Base-by-base conservation (phyloP, 2,797 vertebrate genomes). In the Petrocephalus sullivani region DNA sequence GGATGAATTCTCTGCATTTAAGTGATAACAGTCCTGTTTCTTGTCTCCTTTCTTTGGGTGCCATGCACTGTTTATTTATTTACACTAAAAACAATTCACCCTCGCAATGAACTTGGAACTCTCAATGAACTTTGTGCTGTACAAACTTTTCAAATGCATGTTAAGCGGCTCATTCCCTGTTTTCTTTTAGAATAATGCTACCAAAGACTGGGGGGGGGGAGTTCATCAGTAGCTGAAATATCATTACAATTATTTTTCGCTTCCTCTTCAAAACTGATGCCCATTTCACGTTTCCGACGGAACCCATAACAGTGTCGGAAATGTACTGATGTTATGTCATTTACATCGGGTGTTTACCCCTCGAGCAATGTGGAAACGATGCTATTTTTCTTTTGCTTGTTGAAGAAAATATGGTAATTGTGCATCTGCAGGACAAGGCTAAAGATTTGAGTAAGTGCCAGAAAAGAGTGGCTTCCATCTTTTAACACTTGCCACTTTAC, bases 291-390 rank as follows among this genome's bases (percentile, higher is more conserved):
- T 91, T 88, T 94, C 93, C 90, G 89, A 75, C 89, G 92, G 91
- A 93, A 92, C 90, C 90, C 91, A 90, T 93, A 93, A 92, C 87
- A 91, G 91, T 88, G 90, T 87, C 88, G 51, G 82, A 82, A 91
- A 89, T 89, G 49, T 90, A 92, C 90, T 94, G 93, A 94, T 91
- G 93, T 94, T 91, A 84, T 93, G 92, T 87, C 92, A 92, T 93
- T 93, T 78, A 60, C 84, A 75, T 87, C 91, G 91, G 90, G 89
- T 87, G 75, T 92, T 92, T 51, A 75, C 78, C 90, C 92, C 92
- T 92, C 75, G 90, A 94, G 92, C 91, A 4, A 90, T 91, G 49
- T 33, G 67, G 83, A 8, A 71, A 83, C 12, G 54, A 75, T 58
- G 84, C 33, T 71, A 86, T 88, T 58, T 84, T 84, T 86, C 87